Conservation (phyloP, 2,888 invertebrate genomes). For the Imbricaverruca yamaguchii region DNA sequence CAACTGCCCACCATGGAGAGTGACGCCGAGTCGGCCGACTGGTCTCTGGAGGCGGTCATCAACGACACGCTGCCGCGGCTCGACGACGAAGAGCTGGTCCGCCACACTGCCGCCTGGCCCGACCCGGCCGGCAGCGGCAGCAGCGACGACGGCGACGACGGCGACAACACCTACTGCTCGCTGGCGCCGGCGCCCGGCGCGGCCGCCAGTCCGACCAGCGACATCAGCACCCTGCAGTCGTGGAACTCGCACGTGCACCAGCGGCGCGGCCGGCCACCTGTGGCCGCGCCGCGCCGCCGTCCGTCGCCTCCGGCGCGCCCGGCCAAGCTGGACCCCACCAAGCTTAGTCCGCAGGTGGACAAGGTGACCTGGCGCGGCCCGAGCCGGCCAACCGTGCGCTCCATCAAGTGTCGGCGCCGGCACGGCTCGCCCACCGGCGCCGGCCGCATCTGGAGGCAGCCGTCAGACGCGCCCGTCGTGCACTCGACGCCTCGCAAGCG, state of each 20-base stretch:
- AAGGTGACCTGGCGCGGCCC: conserved; percentile 17
- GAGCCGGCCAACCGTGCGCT: not conserved
- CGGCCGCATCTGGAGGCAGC: conserved; percentile 8
- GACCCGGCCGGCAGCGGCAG: not conserved
- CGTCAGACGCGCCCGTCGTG: not conserved
- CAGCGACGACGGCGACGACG: not conserved
- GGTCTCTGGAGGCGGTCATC: conserved; percentile 32
- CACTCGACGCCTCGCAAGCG: not conserved
- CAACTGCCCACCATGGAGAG: conserved; percentile 1
- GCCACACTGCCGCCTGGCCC: no score
- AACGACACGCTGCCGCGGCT: conserved; percentile 27
- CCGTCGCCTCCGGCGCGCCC: not conserved
- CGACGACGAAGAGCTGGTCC: no score
- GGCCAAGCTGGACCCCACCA: not conserved
- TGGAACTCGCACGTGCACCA: not conserved
- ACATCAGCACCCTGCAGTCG: not conserved
- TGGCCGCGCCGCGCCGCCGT: not conserved
- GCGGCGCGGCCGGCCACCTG: not conserved
- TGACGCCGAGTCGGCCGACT: conserved; percentile 28
- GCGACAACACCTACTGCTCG: not conserved
- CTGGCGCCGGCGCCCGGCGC: not conserved
- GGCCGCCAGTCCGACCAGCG: not conserved
- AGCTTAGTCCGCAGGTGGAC: conserved; percentile 15
- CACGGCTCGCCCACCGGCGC: not conserved
- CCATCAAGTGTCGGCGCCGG: not conserved